Evolutionary conservation across 2,888 invertebrate genomes (phyloP).

Genomic region (Pollenia griseotomentosa): DNA sequence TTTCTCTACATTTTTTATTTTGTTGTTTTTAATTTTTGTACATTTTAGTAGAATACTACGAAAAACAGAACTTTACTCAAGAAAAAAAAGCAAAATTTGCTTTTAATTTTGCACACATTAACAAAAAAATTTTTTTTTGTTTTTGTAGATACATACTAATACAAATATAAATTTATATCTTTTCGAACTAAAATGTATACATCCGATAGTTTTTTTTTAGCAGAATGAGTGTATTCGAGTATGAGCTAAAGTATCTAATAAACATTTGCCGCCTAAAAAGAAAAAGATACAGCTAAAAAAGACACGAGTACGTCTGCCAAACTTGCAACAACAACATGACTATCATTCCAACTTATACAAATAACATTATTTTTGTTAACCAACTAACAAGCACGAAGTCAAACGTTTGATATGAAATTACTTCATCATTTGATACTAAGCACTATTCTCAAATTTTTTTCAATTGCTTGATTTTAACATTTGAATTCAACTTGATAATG

Average conservation of each 20-base stretch:
- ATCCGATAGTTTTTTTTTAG: slow-evolving; percentile 5
- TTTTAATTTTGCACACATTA: slow-evolving; percentile 62
- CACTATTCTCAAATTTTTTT: too few species aligned
- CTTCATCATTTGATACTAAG: too few species aligned
- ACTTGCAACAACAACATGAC: not conserved
- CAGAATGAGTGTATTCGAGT: slow-evolving; percentile 1
- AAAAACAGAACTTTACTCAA: slow-evolving; percentile 55
- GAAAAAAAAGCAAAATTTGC: slow-evolving; percentile 44
- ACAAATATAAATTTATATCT: not conserved
- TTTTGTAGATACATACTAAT: not conserved
- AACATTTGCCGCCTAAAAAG: slow-evolving; percentile 65
- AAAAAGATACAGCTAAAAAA: slow-evolving; percentile 40
- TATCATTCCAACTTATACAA: slow-evolving; percentile 19
- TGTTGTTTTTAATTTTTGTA: not conserved
- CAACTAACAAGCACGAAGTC: too few species aligned
- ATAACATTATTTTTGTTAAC: slow-evolving; percentile 1
- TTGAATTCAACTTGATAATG: too few species aligned
- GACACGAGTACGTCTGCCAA: slow-evolving; percentile 31
- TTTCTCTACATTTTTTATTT: slow-evolving; percentile 28
- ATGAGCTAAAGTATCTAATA: slow-evolving; percentile 62
- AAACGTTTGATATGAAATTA: too few species aligned
- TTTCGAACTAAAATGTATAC: slow-evolving; percentile 36
- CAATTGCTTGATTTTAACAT: too few species aligned
- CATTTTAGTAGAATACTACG: slow-evolving; percentile 43
- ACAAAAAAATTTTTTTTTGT: not conserved